Evolutionary conservation across 2,888 invertebrate species (phyloP).

Genomic region (Macaria liturata): DNA sequence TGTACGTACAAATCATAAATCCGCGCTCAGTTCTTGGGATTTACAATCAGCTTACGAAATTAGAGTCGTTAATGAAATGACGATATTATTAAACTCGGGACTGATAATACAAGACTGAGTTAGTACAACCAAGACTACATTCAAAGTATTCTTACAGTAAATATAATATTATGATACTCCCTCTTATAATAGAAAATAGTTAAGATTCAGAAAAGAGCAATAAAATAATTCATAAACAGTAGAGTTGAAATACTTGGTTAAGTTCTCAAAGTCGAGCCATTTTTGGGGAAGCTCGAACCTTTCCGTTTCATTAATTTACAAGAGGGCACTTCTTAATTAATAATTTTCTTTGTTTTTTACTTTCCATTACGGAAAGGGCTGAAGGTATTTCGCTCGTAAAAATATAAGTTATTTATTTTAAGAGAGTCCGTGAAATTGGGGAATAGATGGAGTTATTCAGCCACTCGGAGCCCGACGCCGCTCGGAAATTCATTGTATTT

Average conservation of each 20-base stretch:
- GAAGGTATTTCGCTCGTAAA: constrained; percentile 27
- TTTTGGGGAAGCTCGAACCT: constrained; percentile 32
- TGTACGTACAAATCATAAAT: no score
- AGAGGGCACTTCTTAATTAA: constrained; percentile 35
- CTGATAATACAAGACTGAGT: no score
- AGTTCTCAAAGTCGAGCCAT: constrained; percentile 28
- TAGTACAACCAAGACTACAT: no score
- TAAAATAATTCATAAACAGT: no score
- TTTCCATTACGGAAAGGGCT: constrained; percentile 29
- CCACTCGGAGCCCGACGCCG: constrained; percentile 2
- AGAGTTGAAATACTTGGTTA: constrained; percentile 17
- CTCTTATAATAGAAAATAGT: no score
- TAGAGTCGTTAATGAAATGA: no score
- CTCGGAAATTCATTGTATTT: constrained; percentile 17
- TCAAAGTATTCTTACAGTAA: no score
- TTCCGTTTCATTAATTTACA: constrained; percentile 38
- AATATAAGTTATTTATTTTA: constrained; percentile 29
- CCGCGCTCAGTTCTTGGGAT: no score
- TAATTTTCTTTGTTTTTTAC: constrained; percentile 39
- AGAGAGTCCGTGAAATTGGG: constrained; percentile 19
- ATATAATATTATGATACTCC: no score
- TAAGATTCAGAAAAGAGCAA: no score
- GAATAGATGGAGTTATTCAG: constrained; percentile 22
- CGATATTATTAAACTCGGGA: no score
- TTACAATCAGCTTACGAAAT: no score